Percentiles rank a stretch among this genome's conserved stretches.
Evolutionary conservation across 2,888 invertebrate species (phyloP).

Genomic region (Rhopalosiphum nymphaeae): DNA sequence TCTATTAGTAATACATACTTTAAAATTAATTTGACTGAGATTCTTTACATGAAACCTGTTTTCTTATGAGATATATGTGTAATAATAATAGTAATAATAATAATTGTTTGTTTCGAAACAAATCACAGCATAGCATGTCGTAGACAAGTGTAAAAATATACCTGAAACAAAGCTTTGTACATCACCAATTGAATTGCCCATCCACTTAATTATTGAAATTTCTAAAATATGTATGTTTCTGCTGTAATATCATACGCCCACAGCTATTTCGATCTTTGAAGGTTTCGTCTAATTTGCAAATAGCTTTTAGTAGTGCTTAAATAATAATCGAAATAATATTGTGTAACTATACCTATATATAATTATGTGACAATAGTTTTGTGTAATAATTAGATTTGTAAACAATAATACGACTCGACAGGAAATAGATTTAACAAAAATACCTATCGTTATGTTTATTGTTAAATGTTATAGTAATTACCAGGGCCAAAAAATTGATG

Average conservation of each 20-base stretch:
- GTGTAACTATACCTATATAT: not conserved
- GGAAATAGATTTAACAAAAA: not conserved
- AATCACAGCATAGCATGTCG: not conserved
- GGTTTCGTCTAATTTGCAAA: not conserved
- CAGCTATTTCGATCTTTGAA: not conserved
- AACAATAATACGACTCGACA: not conserved
- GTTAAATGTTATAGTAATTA: not conserved
- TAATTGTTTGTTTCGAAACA: slow-evolving; percentile 8
- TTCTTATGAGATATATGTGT: not conserved
- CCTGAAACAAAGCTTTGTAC: not conserved
- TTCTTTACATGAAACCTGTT: slow-evolving; percentile 7
- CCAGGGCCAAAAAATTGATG: not conserved
- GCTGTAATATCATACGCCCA: not conserved
- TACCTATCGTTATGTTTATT: not conserved
- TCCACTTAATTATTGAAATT: not conserved
- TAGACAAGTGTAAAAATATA: not conserved
- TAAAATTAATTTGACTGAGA: not conserved
- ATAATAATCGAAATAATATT: not conserved
- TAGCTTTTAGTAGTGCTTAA: not conserved
- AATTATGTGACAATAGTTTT: not conserved
- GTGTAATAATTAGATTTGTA: not conserved
- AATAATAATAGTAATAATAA: not conserved
- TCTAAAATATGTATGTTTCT: not conserved
- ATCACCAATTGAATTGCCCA: not conserved
- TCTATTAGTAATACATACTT: not conserved